Conservation (phyloP, 2,113 vertebrate genomes). For the Mellivora capensis region DNA sequence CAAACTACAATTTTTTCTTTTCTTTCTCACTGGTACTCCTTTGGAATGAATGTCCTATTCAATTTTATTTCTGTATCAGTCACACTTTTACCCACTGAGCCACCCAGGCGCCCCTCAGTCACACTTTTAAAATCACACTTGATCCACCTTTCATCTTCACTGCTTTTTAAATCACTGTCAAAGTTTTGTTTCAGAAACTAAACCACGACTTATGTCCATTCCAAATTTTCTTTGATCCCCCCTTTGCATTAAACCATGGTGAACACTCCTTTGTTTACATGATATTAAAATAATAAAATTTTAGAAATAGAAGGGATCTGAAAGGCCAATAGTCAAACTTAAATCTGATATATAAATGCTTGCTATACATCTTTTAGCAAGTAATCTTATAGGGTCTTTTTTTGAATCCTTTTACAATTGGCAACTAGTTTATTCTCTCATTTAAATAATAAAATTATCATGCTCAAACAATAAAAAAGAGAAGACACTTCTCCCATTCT, state of each 20-base stretch:
- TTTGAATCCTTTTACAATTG: background rate
- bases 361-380: background rate
- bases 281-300: background rate
- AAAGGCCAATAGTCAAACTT: background rate
- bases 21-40: background rate
- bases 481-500: background rate
- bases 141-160: background rate
- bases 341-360: background rate
- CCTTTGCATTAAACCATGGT: background rate
- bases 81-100: background rate
- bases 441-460: background rate
- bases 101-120: too few species aligned
- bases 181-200: background rate
- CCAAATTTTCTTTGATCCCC: background rate
- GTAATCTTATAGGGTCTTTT: background rate
- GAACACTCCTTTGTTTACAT: background rate
- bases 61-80: background rate
- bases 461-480: background rate
- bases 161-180: background rate
- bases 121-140: background rate
- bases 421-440: background rate
- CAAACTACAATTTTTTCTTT: background rate
- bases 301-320: background rate
- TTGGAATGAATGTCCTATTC: background rate
- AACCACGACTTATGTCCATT: background rate